These are phyloP conservation scores for Syrmaticus mikado DNA, from an alignment of 2,113 vertebrate species.

Conservation along the genomic window DNA sequence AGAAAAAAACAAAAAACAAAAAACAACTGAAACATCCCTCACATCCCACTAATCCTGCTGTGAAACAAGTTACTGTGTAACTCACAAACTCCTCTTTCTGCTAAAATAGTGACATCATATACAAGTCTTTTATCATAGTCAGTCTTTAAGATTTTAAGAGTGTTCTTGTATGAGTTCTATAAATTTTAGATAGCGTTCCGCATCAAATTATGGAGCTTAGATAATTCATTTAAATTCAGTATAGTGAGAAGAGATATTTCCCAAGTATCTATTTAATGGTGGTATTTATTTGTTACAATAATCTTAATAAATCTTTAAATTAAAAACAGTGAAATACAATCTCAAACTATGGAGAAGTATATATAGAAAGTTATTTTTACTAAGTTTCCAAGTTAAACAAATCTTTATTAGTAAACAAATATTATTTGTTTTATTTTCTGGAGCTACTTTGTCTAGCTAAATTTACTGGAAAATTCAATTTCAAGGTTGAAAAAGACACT, in stretches of 20 bases:
- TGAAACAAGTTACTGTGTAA: background rate
- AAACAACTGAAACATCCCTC: background rate
- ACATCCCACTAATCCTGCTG: background rate
- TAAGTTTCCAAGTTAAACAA: background rate
- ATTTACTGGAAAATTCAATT: background rate
- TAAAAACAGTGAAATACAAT: background rate
- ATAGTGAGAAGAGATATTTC: background rate
- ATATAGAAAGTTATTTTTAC: background rate
- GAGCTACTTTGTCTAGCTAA: background rate
- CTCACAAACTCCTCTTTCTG: background rate
- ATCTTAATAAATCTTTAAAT: background rate
- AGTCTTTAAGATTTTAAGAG: background rate
- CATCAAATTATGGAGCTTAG: background rate
- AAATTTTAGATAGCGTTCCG: background rate
- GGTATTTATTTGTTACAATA: background rate
- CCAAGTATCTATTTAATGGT: background rate
- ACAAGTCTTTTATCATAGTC: background rate
- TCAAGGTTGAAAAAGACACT: background rate
- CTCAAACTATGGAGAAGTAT: background rate
- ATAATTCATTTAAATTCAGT: background rate
- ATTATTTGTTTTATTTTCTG: background rate
- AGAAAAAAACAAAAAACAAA: background rate
- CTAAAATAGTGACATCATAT: too few species aligned
- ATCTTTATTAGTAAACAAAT: background rate
- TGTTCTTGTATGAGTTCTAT: background rate